Conservation (phyloP, 30 jellyfish, hydroid and myxozoan species). For the Aurelia aurita region DNA sequence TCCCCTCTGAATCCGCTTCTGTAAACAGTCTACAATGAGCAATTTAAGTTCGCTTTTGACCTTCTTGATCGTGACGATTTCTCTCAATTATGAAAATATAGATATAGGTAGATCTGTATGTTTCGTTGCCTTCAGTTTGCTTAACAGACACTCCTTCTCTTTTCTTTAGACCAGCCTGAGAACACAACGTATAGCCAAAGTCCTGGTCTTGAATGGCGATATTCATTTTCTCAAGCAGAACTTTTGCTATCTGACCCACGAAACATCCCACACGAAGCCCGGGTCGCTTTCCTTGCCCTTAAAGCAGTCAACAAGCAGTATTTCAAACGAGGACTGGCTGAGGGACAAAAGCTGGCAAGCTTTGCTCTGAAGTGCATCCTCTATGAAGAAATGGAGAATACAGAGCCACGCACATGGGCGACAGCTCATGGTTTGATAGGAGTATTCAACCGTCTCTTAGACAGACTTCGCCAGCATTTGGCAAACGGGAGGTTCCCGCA, state of each 20-base stretch:
- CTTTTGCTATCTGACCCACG: conserved; percentile 14
- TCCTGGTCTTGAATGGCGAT: conserved; percentile 70
- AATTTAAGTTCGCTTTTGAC: too few relatives aligned
- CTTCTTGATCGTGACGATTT: too few relatives aligned
- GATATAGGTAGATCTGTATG: too few relatives aligned
- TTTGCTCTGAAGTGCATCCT: conserved; percentile 43
- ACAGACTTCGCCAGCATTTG: background rate
- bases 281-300: conserved; percentile 43
- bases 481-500: conserved; percentile 12
- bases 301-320: conserved; percentile 49
- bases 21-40: too few relatives aligned
- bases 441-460: background rate
- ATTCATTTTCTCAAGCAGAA: conserved; percentile 61
- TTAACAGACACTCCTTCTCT: background rate
- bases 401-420: conserved; percentile 24
- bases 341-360: conserved; percentile 22
- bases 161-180: conserved; percentile 15
- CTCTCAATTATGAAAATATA: too few relatives aligned
- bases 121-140: too few relatives aligned
- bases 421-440: background rate
- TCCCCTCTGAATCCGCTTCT: too few relatives aligned
- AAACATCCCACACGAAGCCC: conserved; percentile 34
- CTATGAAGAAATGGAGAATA: conserved; percentile 26
- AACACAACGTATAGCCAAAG: conserved; percentile 53
- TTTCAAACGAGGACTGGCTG: background rate